Evolutionary conservation across 2,888 invertebrate species (phyloP).

Genomic region (Parthenolecanium corni): DNA sequence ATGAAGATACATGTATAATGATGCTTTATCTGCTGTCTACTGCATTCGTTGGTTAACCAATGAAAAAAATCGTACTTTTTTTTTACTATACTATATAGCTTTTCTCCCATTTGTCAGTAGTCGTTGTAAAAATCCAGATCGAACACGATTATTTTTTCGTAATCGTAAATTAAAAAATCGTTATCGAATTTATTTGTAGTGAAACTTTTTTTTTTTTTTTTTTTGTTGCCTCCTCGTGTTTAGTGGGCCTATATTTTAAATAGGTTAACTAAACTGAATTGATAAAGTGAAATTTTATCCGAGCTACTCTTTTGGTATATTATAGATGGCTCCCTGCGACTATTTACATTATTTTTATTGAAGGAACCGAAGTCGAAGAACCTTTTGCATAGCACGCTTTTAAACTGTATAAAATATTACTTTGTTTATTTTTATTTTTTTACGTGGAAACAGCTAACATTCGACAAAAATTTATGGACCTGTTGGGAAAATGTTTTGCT

Average conservation of each 20-base stretch:
- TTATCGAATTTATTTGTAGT: neutral
- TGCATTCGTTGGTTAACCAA: neutral
- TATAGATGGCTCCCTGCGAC: too few relatives aligned
- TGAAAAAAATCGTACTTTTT: conserved; percentile 25
- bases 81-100: conserved; percentile 6
- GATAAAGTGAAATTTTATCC: conserved; percentile 12
- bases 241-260: neutral
- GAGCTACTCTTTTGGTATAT: too few relatives aligned
- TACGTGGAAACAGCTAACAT: too few relatives aligned
- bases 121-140: conserved; percentile 21
- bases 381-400: too few relatives aligned
- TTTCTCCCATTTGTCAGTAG: conserved; percentile 28
- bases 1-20: too few relatives aligned
- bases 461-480: too few relatives aligned
- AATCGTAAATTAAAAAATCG: neutral
- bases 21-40: too few relatives aligned
- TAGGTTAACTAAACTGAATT: conserved; percentile 2
- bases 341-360: too few relatives aligned
- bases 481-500: too few relatives aligned
- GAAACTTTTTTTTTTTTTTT: neutral
- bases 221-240: neutral
- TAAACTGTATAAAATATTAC: too few relatives aligned
- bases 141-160: conserved; percentile 27
- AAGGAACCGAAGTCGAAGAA: too few relatives aligned
- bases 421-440: too few relatives aligned